phyloP scores from a whole-genome alignment of 2,797 vertebrate species.

The Pangasius macronema region DNA sequence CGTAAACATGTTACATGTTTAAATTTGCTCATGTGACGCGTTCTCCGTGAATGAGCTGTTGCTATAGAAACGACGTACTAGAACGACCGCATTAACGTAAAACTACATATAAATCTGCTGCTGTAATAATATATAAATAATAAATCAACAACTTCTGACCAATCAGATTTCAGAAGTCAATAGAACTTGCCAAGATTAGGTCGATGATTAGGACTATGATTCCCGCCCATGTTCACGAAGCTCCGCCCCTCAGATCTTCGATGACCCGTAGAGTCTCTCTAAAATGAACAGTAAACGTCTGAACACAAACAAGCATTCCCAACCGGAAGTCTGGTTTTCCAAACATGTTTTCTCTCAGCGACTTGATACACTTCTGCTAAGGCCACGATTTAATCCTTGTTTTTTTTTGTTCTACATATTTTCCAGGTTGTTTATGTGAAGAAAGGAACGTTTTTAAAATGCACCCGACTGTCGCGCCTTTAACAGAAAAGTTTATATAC shows the following conservation, averaged over 20 bases:
- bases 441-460: neutral
- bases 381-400: neutral
- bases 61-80: neutral
- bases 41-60: neutral
- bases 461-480: neutral
- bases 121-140: neutral
- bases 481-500: neutral
- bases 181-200: neutral
- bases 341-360: neutral
- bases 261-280: neutral
- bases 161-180: neutral
- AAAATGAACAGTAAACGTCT: neutral
- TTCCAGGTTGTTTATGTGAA: neutral
- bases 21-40: neutral
- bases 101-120: neutral
- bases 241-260: neutral
- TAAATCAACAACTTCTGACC: neutral
- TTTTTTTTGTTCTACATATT: neutral
- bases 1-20: no score
- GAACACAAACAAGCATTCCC: neutral
- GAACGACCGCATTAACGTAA: neutral
- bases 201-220: neutral
- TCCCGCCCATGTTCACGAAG: neutral
- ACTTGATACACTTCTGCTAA: neutral
- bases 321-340: neutral